Evolutionary conservation across 2,113 vertebrate genomes (phyloP), one percentile per base, ranked within the genome.

Genomic region (Eudorcas thomsonii): DNA sequence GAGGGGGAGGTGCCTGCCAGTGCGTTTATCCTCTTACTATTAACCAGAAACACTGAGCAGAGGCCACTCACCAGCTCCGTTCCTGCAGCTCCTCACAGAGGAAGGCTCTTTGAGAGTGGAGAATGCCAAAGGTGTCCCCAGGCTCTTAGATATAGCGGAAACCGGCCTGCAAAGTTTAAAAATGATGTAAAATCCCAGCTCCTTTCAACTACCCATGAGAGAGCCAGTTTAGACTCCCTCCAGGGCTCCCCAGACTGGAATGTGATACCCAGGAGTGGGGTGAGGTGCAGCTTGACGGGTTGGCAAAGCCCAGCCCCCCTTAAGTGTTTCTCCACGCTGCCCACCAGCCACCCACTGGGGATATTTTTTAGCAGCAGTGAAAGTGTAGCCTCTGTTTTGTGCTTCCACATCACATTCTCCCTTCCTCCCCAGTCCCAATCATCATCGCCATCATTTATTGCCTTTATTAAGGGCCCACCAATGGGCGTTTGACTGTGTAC

Each of bases 311-410:
- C 64, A 80, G 81, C 26, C 67, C 9, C 54, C 54, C 19, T 26
- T 57, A 82, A 95, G 55, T 91, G 45, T 87, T 97, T 96, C 88
- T 96, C 60, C 85, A 93, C 60, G 7, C 45, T 57, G 33, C 36
- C 48, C 62, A 83, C 45, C 45, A 85, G 67, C 57, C 28, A 48
- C n/a, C 26, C 62, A 17, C 39, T 30, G 55, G 45, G 82, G 25
- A 5, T 62, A 78, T 45, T 86, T 93, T 94, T 92, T 71, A 57
- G 91, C 54, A 91, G 87, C 78, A 52, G 4, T 36, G 78, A 87
- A 94, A 59, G 36, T 36, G 11, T 50, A 91, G 71, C 60, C 13
- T 94, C 60, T 87, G 60, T 91, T 95, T 89, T 91, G 11, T 93
- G 43, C n/a, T 92, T 97, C 28, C 10, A 48, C 13, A 33, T 89